Percentiles rank a stretch among this genome's conserved stretches.
Evolutionary conservation across 2,888 invertebrate genomes (phyloP).

Genomic region (Polyploca ridens): DNA sequence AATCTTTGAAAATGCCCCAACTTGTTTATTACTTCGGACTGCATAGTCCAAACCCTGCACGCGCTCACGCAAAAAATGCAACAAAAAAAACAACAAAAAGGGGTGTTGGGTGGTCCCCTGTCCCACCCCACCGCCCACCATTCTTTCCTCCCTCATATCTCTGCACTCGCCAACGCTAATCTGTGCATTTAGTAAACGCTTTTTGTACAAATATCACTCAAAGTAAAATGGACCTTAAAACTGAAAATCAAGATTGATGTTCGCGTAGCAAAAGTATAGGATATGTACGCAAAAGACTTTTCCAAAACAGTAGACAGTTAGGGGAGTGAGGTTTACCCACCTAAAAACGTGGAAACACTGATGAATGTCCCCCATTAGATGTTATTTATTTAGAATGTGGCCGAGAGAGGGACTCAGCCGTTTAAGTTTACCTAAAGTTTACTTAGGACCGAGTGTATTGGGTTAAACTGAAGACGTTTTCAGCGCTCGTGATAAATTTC

Average conservation of each 20-base stretch:
- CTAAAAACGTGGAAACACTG: constrained; percentile 84
- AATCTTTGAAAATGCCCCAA: background rate
- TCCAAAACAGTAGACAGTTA: constrained; percentile 70
- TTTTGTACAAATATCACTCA: constrained; percentile 7
- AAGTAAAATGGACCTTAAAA: constrained; percentile 58
- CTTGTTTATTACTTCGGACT: constrained; percentile 42
- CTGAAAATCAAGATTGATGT: constrained; percentile 38
- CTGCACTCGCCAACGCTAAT: constrained; percentile 81
- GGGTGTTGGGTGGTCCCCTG: constrained; percentile 69
- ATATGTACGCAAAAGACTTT: constrained; percentile 60
- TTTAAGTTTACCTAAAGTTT: constrained; percentile 82
- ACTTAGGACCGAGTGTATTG: constrained; percentile 82
- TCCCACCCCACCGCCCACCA: constrained; percentile 59
- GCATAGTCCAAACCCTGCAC: constrained; percentile 62
- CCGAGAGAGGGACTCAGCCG: constrained; percentile 78
- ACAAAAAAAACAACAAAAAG: constrained; percentile 73
- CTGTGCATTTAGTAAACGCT: constrained; percentile 68
- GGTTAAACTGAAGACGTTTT: constrained; percentile 80
- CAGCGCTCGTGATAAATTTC: constrained; percentile 72
- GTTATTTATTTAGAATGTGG: constrained; percentile 85
- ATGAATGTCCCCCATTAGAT: constrained; percentile 85
- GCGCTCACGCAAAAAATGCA: constrained; percentile 76
- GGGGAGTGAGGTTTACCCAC: constrained; percentile 73
- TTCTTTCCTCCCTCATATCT: constrained; percentile 68
- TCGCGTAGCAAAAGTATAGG: constrained; percentile 29